phyloP scores from a whole-genome alignment of 2,797 vertebrate genomes.

The Syncerus caffer region DNA sequence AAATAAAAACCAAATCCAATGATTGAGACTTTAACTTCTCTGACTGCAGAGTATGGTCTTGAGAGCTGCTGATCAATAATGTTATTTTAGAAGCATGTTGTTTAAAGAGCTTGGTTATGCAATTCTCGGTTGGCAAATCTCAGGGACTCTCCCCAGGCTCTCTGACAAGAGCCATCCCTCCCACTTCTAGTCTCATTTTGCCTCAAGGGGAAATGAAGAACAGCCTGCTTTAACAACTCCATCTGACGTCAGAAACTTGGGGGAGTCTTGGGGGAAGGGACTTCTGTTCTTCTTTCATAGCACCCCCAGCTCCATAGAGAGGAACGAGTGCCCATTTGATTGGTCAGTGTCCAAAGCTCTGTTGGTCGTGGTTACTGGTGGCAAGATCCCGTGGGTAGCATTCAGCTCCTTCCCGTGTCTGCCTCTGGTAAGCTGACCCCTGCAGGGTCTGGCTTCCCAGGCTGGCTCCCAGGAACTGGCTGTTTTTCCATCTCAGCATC shows the following conservation, averaged over 20 bases:
- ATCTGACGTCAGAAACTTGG: slow-evolving; percentile 30
- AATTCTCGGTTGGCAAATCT: background rate
- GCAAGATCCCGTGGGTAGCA: background rate
- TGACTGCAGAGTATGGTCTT: background rate
- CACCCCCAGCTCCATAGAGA: background rate
- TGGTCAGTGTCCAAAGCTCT: background rate
- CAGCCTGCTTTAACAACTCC: background rate
- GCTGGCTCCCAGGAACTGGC: background rate
- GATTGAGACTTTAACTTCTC: background rate
- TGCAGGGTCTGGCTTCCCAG: background rate
- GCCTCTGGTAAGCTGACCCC: background rate
- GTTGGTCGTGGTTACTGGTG: background rate
- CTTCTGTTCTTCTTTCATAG: background rate
- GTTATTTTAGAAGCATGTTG: background rate
- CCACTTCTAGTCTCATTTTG: background rate
- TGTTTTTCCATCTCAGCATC: background rate
- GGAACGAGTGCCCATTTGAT: background rate
- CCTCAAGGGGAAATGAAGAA: background rate
- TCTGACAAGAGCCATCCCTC: background rate
- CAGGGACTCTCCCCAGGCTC: background rate
- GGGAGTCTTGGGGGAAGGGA: background rate
- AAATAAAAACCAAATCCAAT: background rate
- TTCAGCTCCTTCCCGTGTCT: background rate
- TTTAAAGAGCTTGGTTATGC: background rate
- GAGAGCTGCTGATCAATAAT: background rate